Conservation (phyloP, 1,140 invertebrate genomes). For the Anastrepha obliqua region DNA sequence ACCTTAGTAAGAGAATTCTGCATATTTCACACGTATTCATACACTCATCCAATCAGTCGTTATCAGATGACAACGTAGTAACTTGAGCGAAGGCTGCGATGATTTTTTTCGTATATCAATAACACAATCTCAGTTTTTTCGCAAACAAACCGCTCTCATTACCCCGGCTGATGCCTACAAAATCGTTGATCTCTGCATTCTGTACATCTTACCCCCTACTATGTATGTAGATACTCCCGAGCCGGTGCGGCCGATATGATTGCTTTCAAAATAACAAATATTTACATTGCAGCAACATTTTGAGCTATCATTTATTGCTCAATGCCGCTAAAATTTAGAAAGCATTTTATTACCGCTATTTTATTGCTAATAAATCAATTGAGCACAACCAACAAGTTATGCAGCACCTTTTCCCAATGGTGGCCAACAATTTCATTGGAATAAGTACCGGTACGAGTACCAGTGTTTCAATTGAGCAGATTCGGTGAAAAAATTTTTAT, state of each 20-base stretch:
- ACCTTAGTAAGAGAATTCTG: too few relatives aligned
- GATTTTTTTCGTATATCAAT: too few relatives aligned
- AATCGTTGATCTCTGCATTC: too few relatives aligned
- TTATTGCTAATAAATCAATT: slow-evolving; percentile 51
- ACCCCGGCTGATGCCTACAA: too few relatives aligned
- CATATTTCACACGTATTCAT: too few relatives aligned
- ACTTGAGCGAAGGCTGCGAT: too few relatives aligned
- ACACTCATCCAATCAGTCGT: too few relatives aligned
- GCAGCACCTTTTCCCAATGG: slow-evolving; percentile 25
- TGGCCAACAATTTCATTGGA: not conserved
- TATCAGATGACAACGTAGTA: too few relatives aligned
- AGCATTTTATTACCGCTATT: slow-evolving; percentile 43
- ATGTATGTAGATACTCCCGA: too few relatives aligned
- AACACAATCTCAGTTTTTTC: too few relatives aligned
- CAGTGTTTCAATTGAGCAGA: not conserved
- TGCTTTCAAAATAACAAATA: not conserved
- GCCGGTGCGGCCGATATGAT: not conserved
- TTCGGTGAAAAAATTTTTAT: slow-evolving; percentile 29
- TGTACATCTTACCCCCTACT: too few relatives aligned
- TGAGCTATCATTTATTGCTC: not conserved
- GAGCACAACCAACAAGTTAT: not conserved
- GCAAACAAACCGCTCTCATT: too few relatives aligned
- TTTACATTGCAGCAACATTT: slow-evolving; percentile 8
- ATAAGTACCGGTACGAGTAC: not conserved
- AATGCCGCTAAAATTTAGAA: not conserved